Base-by-base conservation (phyloP, 2,888 invertebrate species). In the Temnothorax ravouxi region DNA sequence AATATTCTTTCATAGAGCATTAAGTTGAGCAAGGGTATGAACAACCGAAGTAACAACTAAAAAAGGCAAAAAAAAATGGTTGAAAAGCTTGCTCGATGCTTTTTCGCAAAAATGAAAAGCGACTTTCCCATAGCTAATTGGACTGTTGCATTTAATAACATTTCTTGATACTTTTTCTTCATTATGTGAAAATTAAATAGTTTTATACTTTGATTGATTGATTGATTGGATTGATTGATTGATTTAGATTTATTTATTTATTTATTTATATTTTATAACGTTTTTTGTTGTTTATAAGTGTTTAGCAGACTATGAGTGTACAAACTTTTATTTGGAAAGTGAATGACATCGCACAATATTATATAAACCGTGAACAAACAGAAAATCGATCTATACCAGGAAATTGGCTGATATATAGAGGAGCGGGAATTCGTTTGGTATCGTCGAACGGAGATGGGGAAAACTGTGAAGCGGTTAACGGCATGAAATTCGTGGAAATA, bases 401-500 rank as follows among this genome's bases (percentile, higher is more conserved):
- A 44, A 67, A 77, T n/a, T 59, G 59, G n/a, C 47, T 47, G 34
- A n/a, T 41, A n/a, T 41, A 18, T 5, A 18, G 69, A 69, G 21
- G n/a, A 71, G 25, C 59, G 34, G 13, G 50, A 80, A 61, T 50
- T 72, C 38, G 59, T 80, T 80, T 61, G 59, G 29, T 59, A 61
- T 72, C 47, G 59, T 25, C 9, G 25, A 61, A 38, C 38, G 25
- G 29, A 71, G 56, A 71, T 34, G 11, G 69, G 44, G 21, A 81
- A 64, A 77, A 41, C 34, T 44, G 61, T 80, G 83, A 84, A 74
- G 61, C 61, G 44, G 25, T 72, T 83, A 86, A 86, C 81, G 81
- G 85, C 59, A 83, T 54, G 85, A 86, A 85, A 77, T 86, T 83
- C 74, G 69, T 54, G 71, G 56, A 69, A 76, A 85, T 87, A 25